Base-by-base conservation (phyloP, 2,113 vertebrate species). In the Nannobrachium achirus region DNA sequence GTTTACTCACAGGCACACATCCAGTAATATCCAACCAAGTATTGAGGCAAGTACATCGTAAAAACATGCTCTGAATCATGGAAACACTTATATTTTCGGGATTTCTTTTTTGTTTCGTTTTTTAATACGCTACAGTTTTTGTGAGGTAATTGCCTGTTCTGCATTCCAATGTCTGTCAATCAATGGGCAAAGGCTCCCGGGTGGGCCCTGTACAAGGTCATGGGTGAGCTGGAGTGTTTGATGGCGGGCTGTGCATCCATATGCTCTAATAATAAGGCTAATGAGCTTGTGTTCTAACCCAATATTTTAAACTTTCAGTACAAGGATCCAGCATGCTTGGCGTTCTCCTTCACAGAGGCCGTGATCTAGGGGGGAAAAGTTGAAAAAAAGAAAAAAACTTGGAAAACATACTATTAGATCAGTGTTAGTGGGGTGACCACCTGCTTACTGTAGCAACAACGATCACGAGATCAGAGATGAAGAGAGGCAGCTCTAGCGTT, bases 1-100 rank as follows among this genome's bases (percentile, higher is more conserved):
- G 84, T 88, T 86, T 83, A 87, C 66, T 57, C 11, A 66, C 56
- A 83, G 70, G 78, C 83, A 77, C 78, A 63, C 66, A 76, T 89
- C 84, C 80, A 85, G 64, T 46, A 63, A 77, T 80, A 65, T 75
- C 66, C 46, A 78, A 82, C 64, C 48, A 60, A 63, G 61, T 45
- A 33, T 72, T 88, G 80, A 33, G 20, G 81, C 79, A 80, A 66
- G 67, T 58, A 14, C 25, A 2, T 38, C 25, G 60, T 51, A 66
- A 69, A 79, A 81, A 71, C 73, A 69, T 71, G 61, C 70, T 77
- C 69, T 46, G 55, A 71, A 76, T 73, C 6, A 64, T 38, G 57
- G 80, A 66, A 78, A 63, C 60, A 65, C 56, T 20, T 66, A 9
- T 70, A 57, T 7, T n/a, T 41, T 46, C 25, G 6, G 25, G 25